Evolutionary conservation across 1,140 invertebrate genomes (phyloP).

Genomic region (Caenorhabditis remanei): DNA sequence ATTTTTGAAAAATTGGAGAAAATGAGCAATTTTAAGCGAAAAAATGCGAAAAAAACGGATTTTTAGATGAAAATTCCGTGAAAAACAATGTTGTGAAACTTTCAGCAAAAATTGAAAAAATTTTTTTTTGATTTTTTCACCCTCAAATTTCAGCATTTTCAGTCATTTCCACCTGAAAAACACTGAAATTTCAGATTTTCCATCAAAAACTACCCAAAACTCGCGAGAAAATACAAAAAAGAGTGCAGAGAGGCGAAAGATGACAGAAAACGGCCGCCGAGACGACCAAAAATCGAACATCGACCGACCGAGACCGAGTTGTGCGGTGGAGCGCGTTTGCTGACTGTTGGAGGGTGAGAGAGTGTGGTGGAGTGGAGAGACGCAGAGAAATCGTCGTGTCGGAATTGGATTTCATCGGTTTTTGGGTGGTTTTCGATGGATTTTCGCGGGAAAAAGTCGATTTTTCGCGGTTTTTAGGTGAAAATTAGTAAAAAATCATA

Average conservation of each 20-base stretch:
- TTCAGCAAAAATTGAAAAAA: too few relatives aligned
- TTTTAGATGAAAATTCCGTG: not conserved
- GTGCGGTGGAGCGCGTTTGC: conserved; percentile 33
- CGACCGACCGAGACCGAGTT: conserved; percentile 6
- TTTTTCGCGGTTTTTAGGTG: too few relatives aligned
- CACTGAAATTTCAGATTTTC: not conserved
- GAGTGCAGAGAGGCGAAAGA: conserved; percentile 24
- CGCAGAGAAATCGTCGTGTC: not conserved
- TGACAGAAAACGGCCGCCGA: not conserved
- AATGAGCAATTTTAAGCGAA: too few relatives aligned
- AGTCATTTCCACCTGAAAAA: too few relatives aligned
- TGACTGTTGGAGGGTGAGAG: not conserved
- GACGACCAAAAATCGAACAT: conserved; percentile 46
- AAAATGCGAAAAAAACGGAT: too few relatives aligned
- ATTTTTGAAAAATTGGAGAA: not conserved
- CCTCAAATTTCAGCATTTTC: too few relatives aligned
- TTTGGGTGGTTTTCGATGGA: not conserved
- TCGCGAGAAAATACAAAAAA: not conserved
- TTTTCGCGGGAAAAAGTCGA: too few relatives aligned
- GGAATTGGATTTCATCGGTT: not conserved
- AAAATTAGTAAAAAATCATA: too few relatives aligned
- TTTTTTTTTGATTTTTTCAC: too few relatives aligned
- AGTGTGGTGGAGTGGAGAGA: not conserved
- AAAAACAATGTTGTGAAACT: too few relatives aligned
- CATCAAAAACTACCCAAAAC: not conserved